Evolutionary conservation across 53 echinoderm and acorn worm genomes (phyloP).

Genomic region (Arbacia lixula): DNA sequence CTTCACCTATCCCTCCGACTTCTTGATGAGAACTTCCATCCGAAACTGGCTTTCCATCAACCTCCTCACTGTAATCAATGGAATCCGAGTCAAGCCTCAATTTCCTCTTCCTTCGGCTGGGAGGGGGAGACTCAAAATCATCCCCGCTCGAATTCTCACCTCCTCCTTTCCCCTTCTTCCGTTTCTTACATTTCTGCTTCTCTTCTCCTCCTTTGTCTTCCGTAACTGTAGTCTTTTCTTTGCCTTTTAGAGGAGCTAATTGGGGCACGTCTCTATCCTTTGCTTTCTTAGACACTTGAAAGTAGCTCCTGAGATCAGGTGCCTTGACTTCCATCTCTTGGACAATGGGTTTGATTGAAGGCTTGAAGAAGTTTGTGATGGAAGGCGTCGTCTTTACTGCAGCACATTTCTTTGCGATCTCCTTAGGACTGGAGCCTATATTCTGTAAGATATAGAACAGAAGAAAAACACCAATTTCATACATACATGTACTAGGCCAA

Average conservation of each 20-base stretch:
- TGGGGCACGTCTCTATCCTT: no score
- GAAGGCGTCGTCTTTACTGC: slow-evolving; percentile 7
- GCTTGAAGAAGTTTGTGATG: slow-evolving; percentile 64
- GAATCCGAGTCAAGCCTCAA: slow-evolving; percentile 24
- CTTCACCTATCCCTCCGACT: no score
- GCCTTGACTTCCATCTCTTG: slow-evolving; percentile 8
- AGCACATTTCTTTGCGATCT: no score
- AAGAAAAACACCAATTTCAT: no score
- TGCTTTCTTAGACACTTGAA: slow-evolving; percentile 24
- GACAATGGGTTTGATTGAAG: slow-evolving; percentile 28
- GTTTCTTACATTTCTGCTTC: not conserved
- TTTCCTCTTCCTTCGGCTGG: slow-evolving; percentile 35
- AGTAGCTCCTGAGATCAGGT: slow-evolving; percentile 47
- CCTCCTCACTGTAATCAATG: slow-evolving; percentile 20
- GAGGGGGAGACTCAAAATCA: slow-evolving; percentile 61
- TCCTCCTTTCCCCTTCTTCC: not conserved
- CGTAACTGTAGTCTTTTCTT: not conserved
- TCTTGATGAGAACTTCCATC: no score
- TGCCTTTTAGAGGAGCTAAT: no score
- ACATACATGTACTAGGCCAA: no score
- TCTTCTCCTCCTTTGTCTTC: not conserved
- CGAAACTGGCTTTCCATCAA: slow-evolving; percentile 2
- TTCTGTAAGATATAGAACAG: no score
- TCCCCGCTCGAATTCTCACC: slow-evolving; percentile 7
- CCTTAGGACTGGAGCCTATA: no score